Evolutionary conservation across 23 tunicate species (phyloP), one percentile per base, ranked within the genome.

Genomic region (Corella eumyota): DNA sequence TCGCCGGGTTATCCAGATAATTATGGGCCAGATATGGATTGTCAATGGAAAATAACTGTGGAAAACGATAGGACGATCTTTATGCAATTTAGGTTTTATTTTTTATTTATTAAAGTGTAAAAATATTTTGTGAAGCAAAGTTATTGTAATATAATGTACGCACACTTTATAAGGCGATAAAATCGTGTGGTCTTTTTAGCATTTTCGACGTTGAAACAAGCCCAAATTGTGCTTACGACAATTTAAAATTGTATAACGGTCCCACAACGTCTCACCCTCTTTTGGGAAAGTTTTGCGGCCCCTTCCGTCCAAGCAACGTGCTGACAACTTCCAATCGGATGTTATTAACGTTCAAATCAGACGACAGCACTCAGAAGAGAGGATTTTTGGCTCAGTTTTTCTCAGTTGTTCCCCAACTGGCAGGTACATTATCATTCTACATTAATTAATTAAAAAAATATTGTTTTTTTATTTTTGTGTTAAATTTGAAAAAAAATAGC

Each of bases 211-310:
- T 86, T 3, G 95, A 86, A 71, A 34, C 25, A 6, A 71, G 70
- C 23, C 17, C 29, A 22, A 69, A 76, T 37, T 86, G 95, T 40
- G 45, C 47, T 25, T 76, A 64, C 64, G 95, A 86, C 61, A 40
- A 63, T 13, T 56, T 86, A 1, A 3, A 57, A 5, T 65, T 77
- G 2, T 86, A 65, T 48, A 71, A 86, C 32, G 95, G 95, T 2
- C 86, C 72, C 0, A 69, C 86, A 1, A 31, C 65, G 15, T 37
- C 58, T 1, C 74, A 72, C 30, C 86, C 76, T 17, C 6, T 52
- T 51, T 30, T 86, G 75, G 95, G 95, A 1, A 69, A 44, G 51
- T 86, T 71, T 45, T 86, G 95, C 48, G 95, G 95, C 0, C 33
- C 80, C 1, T 77, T 86, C 33, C 61, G 62, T 30, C 95, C 95